phyloP scores from a whole-genome alignment of 2,113 vertebrate species.

The Cromileptes altivelis region DNA sequence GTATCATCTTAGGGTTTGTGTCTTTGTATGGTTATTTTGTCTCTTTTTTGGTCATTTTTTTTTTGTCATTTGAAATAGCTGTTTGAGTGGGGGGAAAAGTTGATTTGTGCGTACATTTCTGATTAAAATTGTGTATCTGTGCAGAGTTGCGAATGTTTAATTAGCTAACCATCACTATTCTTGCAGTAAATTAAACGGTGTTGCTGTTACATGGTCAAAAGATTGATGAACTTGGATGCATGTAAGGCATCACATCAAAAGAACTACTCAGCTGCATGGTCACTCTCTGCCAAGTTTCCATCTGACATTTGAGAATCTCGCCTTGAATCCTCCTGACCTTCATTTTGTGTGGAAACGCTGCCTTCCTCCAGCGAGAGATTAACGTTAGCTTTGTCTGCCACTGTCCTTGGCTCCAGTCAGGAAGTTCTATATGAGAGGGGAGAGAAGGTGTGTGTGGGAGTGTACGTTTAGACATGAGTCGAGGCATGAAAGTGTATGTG shows the following conservation, averaged over 20 bases:
- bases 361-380: constrained; percentile 74
- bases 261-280: constrained; percentile 9
- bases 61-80: neutral
- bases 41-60: too few species aligned
- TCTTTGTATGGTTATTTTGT: too few species aligned
- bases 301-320: constrained; percentile 75
- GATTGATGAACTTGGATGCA: constrained; percentile 30
- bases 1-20: too few species aligned
- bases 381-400: constrained; percentile 75
- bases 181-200: neutral
- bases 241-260: constrained; percentile 19
- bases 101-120: neutral
- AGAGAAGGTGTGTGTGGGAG: constrained; percentile 28
- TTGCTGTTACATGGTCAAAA: neutral
- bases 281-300: constrained; percentile 61
- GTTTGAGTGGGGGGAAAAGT: neutral
- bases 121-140: neutral
- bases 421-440: neutral
- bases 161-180: constrained; percentile 2
- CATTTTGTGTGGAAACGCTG: constrained; percentile 59
- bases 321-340: constrained; percentile 65
- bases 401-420: constrained; percentile 60
- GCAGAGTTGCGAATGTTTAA: constrained; percentile 21
- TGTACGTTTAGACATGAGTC: constrained; percentile 11
- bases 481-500: constrained; percentile 10